phyloP scores from a whole-genome alignment of 1,140 invertebrate genomes.

The Trichonephila clavipes region DNA sequence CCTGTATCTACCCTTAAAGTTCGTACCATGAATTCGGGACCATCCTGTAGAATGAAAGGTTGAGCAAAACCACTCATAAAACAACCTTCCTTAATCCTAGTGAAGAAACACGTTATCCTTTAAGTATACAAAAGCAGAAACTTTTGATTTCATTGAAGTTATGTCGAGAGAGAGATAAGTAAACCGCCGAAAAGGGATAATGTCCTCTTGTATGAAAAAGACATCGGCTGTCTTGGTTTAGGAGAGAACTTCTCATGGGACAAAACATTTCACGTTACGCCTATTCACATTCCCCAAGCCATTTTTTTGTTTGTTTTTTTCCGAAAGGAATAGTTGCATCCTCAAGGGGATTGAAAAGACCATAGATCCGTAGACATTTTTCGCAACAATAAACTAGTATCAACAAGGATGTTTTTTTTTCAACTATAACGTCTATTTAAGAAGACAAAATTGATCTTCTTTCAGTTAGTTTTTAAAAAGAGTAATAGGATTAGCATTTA shows the following conservation, averaged over 20 bases:
- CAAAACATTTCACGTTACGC: neutral
- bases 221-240: neutral
- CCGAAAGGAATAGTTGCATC: neutral
- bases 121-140: neutral
- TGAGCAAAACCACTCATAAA: neutral
- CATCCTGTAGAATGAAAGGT: neutral
- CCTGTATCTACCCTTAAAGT: no score
- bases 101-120: slow-evolving; percentile 14
- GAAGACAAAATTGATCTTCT: neutral
- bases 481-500: no score
- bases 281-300: neutral
- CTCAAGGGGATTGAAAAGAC: neutral
- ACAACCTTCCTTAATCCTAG: neutral
- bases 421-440: neutral
- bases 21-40: no score
- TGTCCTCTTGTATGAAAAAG: neutral
- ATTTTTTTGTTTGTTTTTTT: neutral
- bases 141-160: slow-evolving; percentile 26
- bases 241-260: neutral
- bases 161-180: neutral
- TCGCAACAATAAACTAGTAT: neutral
- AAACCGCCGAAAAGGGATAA: neutral
- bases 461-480: no score
- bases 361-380: neutral
- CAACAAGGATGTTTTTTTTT: neutral